Base-by-base conservation (phyloP, 2,113 vertebrate genomes). In the Stegostoma tigrinum region DNA sequence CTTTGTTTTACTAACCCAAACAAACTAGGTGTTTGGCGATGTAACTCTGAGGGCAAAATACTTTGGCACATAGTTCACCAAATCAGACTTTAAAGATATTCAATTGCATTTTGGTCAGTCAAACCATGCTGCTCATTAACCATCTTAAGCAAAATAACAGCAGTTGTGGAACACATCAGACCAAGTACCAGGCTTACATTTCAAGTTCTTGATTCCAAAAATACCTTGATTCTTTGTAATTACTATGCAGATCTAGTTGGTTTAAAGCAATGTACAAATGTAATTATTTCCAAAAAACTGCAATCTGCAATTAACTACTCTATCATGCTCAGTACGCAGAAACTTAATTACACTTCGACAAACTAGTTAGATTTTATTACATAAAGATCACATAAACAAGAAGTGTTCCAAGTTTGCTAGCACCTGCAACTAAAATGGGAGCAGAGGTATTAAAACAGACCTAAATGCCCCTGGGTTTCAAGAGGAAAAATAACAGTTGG, bases 341-440 rank as follows among this genome's bases (percentile, higher is more conserved):
- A 91, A 89, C 7, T 90, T 55, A 87, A 90, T 52, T 61, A 90
- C 87, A 90, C 61, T 90, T 55, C 52, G 27, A 90, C 87, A 90
- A 90, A 90, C 27, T 89, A 24, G 48, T 30, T 34, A n/a, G 2
- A 12, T 90, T 64, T 38, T 42, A 42, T 42, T 83, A 38, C n/a
- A 83, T 45, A 42, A 83, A 38, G 85, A 89, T 91, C 55, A 67
- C 5, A 34, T 42, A 67, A 93, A 38, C 8, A 66, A 66, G 8
- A 15, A 83, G 21, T 38, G 80, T 38, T 38, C 19, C 17, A 42
- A 17, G n/a, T 83, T 83, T 17, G 19, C 89, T 38, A 23, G 64
- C 38, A 75, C 8, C 30, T 75, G 72, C n/a, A 23, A 21, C 15
- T 61, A 93, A 30, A 67, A 66, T 66, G 34, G 34, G 10, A 38